phyloP scores from a whole-genome alignment of 2,113 vertebrate genomes.

The Megaleporinus macrocephalus region DNA sequence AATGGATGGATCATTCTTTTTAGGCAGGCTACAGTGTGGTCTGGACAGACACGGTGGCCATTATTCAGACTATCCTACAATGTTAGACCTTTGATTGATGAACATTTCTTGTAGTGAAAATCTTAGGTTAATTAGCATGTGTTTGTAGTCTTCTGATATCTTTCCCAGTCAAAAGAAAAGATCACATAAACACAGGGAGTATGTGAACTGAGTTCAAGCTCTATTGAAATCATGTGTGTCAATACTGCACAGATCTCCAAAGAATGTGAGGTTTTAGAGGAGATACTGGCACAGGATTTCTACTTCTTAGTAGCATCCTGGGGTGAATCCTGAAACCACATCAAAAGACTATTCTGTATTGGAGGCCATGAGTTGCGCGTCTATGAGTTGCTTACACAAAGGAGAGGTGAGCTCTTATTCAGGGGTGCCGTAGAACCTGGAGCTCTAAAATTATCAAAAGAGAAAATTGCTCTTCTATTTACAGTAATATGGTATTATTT shows the following conservation, averaged over 20 bases:
- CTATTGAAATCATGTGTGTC: conserved; percentile 29
- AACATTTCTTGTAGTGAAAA: too few species aligned
- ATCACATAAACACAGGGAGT: not conserved
- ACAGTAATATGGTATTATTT: too few species aligned
- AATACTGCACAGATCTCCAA: conserved; percentile 15
- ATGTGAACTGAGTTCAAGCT: conserved; percentile 5
- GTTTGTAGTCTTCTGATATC: not conserved
- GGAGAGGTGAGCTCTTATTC: not conserved
- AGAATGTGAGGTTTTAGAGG: conserved; percentile 14
- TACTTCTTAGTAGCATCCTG: not conserved
- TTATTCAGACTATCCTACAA: not conserved
- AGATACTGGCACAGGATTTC: conserved; percentile 11
- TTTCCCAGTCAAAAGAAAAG: not conserved
- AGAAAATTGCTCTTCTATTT: too few species aligned
- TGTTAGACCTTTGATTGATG: not conserved
- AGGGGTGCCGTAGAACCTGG: too few species aligned
- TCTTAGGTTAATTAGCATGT: conserved; percentile 13
- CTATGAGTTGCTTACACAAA: not conserved
- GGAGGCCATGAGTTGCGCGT: not conserved
- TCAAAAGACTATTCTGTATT: not conserved
- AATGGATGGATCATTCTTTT: too few species aligned
- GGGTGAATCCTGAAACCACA: conserved; percentile 7
- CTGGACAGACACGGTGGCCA: not conserved
- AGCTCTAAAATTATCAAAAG: too few species aligned
- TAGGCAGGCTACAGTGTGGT: not conserved